Evolutionary conservation across 2,113 vertebrate genomes (phyloP).

Genomic region (Gorsachius goisagi): DNA sequence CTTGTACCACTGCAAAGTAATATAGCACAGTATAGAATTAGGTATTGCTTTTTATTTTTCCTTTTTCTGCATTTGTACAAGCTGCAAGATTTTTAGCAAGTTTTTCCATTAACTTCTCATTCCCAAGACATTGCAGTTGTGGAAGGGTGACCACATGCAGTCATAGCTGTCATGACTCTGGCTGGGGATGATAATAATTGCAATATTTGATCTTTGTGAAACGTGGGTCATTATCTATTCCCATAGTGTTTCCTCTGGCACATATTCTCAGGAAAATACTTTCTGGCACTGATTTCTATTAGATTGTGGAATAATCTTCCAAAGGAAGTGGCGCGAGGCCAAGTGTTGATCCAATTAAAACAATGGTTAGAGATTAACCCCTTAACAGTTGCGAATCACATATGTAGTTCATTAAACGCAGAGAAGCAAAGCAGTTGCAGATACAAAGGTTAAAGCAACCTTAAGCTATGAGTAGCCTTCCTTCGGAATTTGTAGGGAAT

Average conservation of each 20-base stretch:
- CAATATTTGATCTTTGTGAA: conserved; percentile 17
- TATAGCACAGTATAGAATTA: accelerated
- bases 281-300: conserved; percentile 22
- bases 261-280: conserved; percentile 40
- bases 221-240: neutral
- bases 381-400: neutral
- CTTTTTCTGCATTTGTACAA: neutral
- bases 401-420: neutral
- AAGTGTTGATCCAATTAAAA: conserved; percentile 55
- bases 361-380: conserved; percentile 51
- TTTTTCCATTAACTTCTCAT: neutral
- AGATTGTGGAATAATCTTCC: conserved; percentile 40
- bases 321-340: conserved; percentile 48
- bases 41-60: neutral
- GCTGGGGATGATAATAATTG: neutral
- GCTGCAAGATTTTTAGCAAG: neutral
- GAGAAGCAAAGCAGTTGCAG: neutral
- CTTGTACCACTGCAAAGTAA: neutral
- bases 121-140: neutral
- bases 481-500: neutral
- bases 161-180: neutral
- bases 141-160: neutral
- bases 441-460: neutral
- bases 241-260: conserved; percentile 60
- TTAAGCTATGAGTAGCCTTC: neutral